Conservation (phyloP, 2,113 vertebrate genomes). For the Pavo muticus region DNA sequence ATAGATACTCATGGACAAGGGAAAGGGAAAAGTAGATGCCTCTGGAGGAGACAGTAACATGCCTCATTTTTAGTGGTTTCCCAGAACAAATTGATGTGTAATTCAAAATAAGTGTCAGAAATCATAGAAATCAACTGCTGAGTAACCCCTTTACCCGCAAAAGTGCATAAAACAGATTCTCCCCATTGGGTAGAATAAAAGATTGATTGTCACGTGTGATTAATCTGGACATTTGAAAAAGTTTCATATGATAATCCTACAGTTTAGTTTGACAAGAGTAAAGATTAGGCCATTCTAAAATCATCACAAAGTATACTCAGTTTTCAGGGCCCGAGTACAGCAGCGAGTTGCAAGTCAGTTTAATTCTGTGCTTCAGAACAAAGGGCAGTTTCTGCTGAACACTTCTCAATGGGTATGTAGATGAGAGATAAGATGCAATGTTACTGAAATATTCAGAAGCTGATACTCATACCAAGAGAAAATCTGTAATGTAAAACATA, state of each 20-base stretch:
- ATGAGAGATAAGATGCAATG: slow-evolving; percentile 68
- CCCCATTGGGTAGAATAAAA: slow-evolving; percentile 10
- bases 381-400: slow-evolving; percentile 75
- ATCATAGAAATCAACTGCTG: slow-evolving; percentile 33
- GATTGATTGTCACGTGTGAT: slow-evolving; percentile 30
- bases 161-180: not conserved
- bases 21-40: not conserved
- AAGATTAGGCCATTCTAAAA: slow-evolving; percentile 64
- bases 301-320: slow-evolving; percentile 42
- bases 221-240: slow-evolving; percentile 50
- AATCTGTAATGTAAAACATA: slow-evolving; percentile 74
- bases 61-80: slow-evolving; percentile 15
- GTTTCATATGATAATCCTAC: slow-evolving; percentile 50
- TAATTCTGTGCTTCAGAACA: slow-evolving; percentile 75
- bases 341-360: slow-evolving; percentile 63
- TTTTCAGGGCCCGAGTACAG: slow-evolving; percentile 60
- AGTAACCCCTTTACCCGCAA: slow-evolving; percentile 3
- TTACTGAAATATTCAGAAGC: slow-evolving; percentile 81
- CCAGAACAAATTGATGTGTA: not conserved
- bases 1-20: not conserved
- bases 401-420: slow-evolving; percentile 79
- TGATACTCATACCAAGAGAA: slow-evolving; percentile 74
- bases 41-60: not conserved
- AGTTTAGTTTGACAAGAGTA: slow-evolving; percentile 66
- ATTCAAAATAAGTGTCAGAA: slow-evolving; percentile 36